Evolutionary conservation across 2,113 vertebrate genomes (phyloP).

Genomic region (Sinocyclocheilus anshuiensis): DNA sequence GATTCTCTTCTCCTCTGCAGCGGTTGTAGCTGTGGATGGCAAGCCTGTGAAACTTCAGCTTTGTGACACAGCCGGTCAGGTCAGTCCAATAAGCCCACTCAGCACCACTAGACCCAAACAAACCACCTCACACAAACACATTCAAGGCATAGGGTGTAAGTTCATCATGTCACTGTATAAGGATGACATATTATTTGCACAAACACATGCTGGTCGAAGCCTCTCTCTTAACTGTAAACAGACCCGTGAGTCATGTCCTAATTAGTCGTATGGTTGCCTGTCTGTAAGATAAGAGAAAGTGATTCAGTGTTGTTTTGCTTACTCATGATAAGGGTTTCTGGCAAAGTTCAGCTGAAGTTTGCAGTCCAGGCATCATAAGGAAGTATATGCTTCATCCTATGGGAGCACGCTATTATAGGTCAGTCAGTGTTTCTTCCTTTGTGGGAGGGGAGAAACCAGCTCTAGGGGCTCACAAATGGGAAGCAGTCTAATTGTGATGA

Average conservation of each 20-base stretch:
- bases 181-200: constrained; percentile 45
- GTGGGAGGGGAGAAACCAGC: constrained; percentile 38
- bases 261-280: constrained; percentile 26
- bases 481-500: constrained; percentile 60
- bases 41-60: constrained; percentile 92
- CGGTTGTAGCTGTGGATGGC: constrained; percentile 90
- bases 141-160: constrained; percentile 4
- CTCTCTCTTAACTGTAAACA: constrained; percentile 33
- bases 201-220: constrained; percentile 41
- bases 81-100: constrained; percentile 70
- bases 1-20: constrained; percentile 64
- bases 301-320: constrained; percentile 29
- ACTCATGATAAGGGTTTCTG: constrained; percentile 34
- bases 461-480: constrained; percentile 45
- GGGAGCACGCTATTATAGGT: constrained; percentile 33
- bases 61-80: constrained; percentile 96
- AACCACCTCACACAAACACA: constrained; percentile 29
- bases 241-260: constrained; percentile 12
- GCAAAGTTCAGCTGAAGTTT: constrained; percentile 47
- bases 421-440: constrained; percentile 42
- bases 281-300: constrained; percentile 26
- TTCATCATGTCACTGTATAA: constrained; percentile 35
- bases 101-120: constrained; percentile 43
- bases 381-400: constrained; percentile 19
- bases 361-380: constrained; percentile 5